Evolutionary conservation across 2,888 invertebrate species (phyloP), one percentile per base, ranked within the genome.

Genomic region (Ditula angustiorana): DNA sequence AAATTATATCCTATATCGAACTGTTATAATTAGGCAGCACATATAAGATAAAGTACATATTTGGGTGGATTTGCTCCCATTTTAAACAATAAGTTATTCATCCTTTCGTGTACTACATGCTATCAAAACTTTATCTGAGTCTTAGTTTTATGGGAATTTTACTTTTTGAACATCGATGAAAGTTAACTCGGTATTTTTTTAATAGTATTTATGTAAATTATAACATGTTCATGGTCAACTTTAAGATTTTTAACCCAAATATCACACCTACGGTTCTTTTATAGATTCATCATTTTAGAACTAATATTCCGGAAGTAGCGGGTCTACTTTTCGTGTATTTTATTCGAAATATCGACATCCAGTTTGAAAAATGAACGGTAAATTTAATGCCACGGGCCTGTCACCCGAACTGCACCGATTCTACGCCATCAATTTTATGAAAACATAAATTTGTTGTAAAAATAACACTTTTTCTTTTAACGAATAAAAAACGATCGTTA

Each of bases 401-500:
- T 63, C 63, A 63, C 24, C 21, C 47, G 41, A 41, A 46, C 50
- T 21, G 44, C 24, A 57, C 8, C 7, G 35, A 47, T 13, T 50
- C 19, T 24, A 50, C 10, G 49, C 44, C 44, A 52, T 58, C 28
- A 50, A 58, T 63, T 58, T 50, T 10, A 19, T n/a, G 13, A 10
- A 19, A 33, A 28, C 11, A 52, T 52, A 56, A 44, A 35, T 30
- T 41, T 7, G 19, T 19, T 35, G 35, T 58, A 21, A 64, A 64
- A 52, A 59, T 53, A 47, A 64, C 46, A 58, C 58, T 24, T 57
- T n/a, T 57, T 56, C 44, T 33, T 59, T 24, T 28, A 52, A 66
- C 57, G 50, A 50, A 37, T 33, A 47, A 60, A 66, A 66, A 61
- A 5, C 52, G 61, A 70, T 73, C 61, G 61, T 66, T 61, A 71